These are phyloP conservation scores for Bubo bubo DNA, from an alignment of 2,113 vertebrate genomes.

Conservation along the genomic window DNA sequence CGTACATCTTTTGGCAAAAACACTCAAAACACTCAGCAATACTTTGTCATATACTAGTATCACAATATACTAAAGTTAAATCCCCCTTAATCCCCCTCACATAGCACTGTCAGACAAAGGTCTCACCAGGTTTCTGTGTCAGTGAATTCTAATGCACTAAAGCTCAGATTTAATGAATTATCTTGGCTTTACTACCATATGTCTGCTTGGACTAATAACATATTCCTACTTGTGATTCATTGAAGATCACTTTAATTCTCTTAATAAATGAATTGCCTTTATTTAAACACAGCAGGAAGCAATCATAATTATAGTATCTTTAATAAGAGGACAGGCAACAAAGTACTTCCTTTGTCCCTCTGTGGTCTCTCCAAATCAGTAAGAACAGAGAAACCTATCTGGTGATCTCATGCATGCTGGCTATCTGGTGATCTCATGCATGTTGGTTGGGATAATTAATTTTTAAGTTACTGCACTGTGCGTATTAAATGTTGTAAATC, in stretches of 20 bases:
- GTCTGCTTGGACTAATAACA: not conserved
- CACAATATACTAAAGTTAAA: not conserved
- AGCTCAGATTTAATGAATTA: not conserved
- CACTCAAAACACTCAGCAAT: not conserved
- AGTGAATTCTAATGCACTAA: not conserved
- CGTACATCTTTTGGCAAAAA: not conserved
- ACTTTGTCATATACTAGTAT: not conserved
- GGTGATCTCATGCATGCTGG: not conserved
- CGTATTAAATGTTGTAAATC: not conserved
- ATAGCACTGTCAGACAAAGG: not conserved
- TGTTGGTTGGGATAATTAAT: not conserved
- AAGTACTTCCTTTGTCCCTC: not conserved
- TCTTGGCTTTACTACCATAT: not conserved
- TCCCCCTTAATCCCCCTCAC: not conserved
- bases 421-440: not conserved
- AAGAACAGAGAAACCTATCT: not conserved
- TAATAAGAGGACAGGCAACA: not conserved
- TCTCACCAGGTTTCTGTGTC: not conserved
- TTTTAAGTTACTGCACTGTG: not conserved
- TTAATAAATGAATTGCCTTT: not conserved
- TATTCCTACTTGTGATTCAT: not conserved
- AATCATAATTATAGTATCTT: not conserved
- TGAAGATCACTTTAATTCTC: not conserved
- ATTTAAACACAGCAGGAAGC: not conserved
- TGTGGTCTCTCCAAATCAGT: not conserved